Evolutionary conservation across 1,140 invertebrate genomes (phyloP).

Genomic region (Drosophila repleta): DNA sequence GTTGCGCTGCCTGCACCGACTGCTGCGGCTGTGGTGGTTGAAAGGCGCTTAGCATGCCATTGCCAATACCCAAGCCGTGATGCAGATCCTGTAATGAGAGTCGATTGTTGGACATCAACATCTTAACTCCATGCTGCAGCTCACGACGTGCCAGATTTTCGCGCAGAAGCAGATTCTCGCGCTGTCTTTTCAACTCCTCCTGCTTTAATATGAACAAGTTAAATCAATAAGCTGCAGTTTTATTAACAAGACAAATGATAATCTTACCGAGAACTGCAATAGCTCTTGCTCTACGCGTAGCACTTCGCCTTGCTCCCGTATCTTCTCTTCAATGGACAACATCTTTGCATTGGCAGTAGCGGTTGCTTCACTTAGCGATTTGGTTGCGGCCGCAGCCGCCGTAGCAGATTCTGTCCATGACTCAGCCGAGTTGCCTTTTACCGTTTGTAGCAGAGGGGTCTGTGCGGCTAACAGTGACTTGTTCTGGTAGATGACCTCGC

Average conservation of each 20-base stretch:
- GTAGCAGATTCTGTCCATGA: conserved; percentile 86
- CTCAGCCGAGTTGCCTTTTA: conserved; percentile 78
- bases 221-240: background rate
- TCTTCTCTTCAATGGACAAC: conserved; percentile 85
- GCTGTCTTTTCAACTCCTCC: conserved; percentile 90
- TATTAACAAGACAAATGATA: no score
- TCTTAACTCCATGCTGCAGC: conserved; percentile 82
- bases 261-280: conserved; percentile 85
- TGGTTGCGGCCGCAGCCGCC: conserved; percentile 88
- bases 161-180: conserved; percentile 88
- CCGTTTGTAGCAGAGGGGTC: conserved; percentile 74
- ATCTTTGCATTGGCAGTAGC: conserved; percentile 83
- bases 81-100: conserved; percentile 87
- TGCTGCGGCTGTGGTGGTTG: conserved; percentile 53
- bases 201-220: conserved; percentile 86
- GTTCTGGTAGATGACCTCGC: conserved; percentile 86
- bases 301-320: conserved; percentile 88
- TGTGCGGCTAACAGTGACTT: conserved; percentile 62
- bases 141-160: conserved; percentile 86
- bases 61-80: conserved; percentile 68
- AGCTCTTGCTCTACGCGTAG: conserved; percentile 90
- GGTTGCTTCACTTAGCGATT: conserved; percentile 86
- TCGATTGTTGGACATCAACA: conserved; percentile 84
- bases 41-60: conserved; percentile 71
- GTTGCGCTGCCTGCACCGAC: conserved; percentile 33